Evolutionary conservation across 2,797 vertebrate species (phyloP).

Genomic region (Chrysolophus pictus): DNA sequence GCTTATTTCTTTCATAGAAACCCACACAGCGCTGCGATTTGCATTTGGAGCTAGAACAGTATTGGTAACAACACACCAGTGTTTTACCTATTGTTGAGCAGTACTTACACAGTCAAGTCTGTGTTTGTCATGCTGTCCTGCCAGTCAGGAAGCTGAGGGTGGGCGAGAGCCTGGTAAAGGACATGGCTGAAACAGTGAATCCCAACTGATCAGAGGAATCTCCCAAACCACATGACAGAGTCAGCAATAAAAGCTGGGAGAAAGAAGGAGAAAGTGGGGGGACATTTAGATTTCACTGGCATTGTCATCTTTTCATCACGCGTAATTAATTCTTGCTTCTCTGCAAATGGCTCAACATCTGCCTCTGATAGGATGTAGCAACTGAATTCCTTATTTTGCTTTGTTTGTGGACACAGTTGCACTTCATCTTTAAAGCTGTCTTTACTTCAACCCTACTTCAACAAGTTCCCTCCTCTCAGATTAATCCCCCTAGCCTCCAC

Average conservation of each 20-base stretch:
- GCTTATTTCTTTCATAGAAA: neutral
- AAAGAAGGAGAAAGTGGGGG: neutral
- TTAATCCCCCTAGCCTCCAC: too few relatives aligned
- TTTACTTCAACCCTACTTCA: neutral
- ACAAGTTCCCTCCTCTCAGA: neutral
- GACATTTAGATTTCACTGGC: neutral
- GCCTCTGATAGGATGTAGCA: neutral
- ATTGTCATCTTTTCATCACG: neutral
- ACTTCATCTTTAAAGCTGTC: neutral
- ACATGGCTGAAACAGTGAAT: neutral
- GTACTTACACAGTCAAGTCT: neutral
- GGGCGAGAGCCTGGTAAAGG: neutral
- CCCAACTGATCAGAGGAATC: neutral
- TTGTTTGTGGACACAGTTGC: neutral
- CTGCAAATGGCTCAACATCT: neutral
- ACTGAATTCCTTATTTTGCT: neutral
- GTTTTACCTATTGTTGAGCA: neutral
- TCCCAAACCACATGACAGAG: rapidly evolving
- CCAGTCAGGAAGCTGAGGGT: rapidly evolving
- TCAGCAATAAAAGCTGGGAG: neutral
- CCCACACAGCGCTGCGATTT: neutral
- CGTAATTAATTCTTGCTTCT: neutral
- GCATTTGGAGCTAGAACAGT: neutral
- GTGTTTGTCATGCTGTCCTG: too few relatives aligned
- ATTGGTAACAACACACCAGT: neutral